Conservation (phyloP, 2,113 vertebrate species). For the Cyphomyrus plagiostoma region DNA sequence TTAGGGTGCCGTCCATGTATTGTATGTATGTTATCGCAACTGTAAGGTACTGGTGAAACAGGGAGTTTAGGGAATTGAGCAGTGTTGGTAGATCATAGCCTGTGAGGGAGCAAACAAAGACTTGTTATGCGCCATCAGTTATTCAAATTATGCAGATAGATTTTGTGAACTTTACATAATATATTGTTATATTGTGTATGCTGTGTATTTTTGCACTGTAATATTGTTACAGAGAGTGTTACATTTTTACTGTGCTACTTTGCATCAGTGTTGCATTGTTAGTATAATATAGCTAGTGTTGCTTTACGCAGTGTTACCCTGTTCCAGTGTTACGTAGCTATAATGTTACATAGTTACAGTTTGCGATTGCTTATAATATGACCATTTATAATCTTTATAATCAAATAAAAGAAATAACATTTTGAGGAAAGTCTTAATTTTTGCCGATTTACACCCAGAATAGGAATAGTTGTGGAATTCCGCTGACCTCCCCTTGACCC, state of each 20-base stretch:
- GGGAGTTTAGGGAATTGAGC: neutral
- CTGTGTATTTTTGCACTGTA: neutral
- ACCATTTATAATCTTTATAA: neutral
- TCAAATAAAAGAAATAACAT: neutral
- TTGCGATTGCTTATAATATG: neutral
- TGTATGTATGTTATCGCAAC: neutral
- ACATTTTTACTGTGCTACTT: neutral
- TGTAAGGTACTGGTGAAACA: neutral
- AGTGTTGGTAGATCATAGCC: neutral
- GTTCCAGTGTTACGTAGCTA: neutral
- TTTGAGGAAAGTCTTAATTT: neutral
- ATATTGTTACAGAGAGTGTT: neutral
- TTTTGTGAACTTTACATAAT: neutral
- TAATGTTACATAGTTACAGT: neutral
- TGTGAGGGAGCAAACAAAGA: neutral
- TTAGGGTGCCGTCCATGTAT: neutral
- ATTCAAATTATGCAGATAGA: neutral
- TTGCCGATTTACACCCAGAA: neutral
- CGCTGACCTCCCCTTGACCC: slow-evolving; percentile 38
- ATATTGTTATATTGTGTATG: neutral
- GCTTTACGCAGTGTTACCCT: neutral
- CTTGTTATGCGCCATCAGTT: neutral
- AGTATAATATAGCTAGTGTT: neutral
- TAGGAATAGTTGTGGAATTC: neutral
- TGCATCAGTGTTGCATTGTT: neutral